Base-by-base conservation (phyloP, 2,797 vertebrate genomes). In the Ispidina picta region DNA sequence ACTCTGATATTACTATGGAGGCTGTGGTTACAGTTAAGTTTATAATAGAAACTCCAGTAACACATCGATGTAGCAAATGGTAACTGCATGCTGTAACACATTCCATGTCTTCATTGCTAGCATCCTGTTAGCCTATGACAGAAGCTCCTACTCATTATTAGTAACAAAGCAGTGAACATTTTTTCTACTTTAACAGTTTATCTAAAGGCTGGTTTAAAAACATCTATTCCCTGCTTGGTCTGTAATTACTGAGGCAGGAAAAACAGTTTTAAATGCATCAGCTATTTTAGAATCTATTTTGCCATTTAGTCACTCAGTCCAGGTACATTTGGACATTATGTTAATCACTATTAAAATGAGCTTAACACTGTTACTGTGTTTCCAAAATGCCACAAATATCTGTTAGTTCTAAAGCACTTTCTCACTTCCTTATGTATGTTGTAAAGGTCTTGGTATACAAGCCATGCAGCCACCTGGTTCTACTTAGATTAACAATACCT, bases 131-230 rank as follows among this genome's bases (percentile, higher is more conserved):
- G 69, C 29, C 28, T 70, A 22, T 63, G 35, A 72, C 33, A 75
- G 35, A 75, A 44, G 21, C 26, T 60, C 63, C 35, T 73, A 29
- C 15, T 66, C 46, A 43, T 65, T 84, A 85, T 35, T 65, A 76
- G 49, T 14, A 63, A 87, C 5, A 33, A 85, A 82, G 29, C 26
- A 2, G 12, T 60, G 58, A 87, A 82, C 79, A 87, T 91, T 56
- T 56, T 63, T 46, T 87, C 78, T 80, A 63, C 39, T 87, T 79
- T 35, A 81, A 62, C 59, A 78, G 60, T n/a, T 82, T 77, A 11
- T 54, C 28, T 85, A 70, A 80, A 79, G 65, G 31, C 39, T 85
- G 26, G 37, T 68, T 89, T 63, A 63, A 93, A 90, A 85, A 82
- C n/a, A 82, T 44, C 31, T 6, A 56, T 85, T 89, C 35, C 5